These are phyloP conservation scores for Rhabdomys pumilio DNA, from an alignment of 2,797 vertebrate genomes.

Conservation along the genomic window DNA sequence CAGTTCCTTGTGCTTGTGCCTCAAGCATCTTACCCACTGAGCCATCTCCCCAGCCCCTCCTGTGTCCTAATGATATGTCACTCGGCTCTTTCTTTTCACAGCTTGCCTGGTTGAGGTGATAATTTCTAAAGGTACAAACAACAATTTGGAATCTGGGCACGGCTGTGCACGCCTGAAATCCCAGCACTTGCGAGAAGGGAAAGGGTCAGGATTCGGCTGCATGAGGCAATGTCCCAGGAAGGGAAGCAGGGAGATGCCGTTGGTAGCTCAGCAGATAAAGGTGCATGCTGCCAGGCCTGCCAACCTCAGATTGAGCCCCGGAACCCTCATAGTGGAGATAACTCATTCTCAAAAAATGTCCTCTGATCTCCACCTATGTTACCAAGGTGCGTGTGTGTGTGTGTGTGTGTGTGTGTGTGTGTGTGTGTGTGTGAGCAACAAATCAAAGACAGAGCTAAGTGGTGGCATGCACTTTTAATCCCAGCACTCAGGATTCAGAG, in stretches of 20 bases:
- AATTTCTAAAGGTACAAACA: not conserved
- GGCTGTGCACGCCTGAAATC: not conserved
- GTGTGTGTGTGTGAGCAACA: not conserved
- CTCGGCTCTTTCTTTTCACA: not conserved
- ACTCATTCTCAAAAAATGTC: not conserved
- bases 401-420: no score
- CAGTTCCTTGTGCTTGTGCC: not conserved
- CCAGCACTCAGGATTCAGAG: not conserved
- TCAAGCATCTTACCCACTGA: not conserved
- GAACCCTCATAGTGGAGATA: not conserved
- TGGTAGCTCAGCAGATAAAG: not conserved
- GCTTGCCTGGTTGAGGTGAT: not conserved
- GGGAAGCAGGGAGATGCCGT: not conserved
- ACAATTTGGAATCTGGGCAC: not conserved
- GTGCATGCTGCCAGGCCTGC: not conserved
- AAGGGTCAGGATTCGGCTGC: no score
- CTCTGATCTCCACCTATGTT: not conserved
- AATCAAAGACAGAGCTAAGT: not conserved
- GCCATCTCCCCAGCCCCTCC: not conserved
- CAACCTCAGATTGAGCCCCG: not conserved
- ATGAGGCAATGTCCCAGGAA: not conserved
- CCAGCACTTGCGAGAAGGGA: not conserved
- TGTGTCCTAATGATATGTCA: not conserved
- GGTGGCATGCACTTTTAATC: not conserved
- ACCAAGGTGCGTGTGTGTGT: not conserved